Base-by-base conservation (phyloP, 2,888 invertebrate species). In the Mythimna lalbum region DNA sequence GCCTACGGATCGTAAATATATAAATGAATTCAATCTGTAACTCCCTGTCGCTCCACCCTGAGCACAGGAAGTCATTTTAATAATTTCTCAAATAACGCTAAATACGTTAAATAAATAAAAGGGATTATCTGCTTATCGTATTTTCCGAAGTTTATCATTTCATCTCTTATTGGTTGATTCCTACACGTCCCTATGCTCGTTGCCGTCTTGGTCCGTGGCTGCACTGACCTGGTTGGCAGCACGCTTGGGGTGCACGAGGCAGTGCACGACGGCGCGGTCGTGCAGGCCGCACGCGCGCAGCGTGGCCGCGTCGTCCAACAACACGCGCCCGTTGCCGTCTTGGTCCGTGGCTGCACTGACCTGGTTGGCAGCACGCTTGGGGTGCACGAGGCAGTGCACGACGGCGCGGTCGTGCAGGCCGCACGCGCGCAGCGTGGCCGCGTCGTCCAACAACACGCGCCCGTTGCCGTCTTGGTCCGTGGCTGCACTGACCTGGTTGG, bases 211-310 rank as follows among this genome's bases (percentile, higher is more conserved):
- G 12, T 52, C 23, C 61, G 49, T 47, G 1, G 23, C 23, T 6
- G 61, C 27, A 21, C 76, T 60, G 10, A 80, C 80, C 69, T 80
- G 80, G 31, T 53, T 73, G 19, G 21, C 62, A 52, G 80, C 39
- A 23, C 80, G 76, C 33, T 90, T 89, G 49, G 97, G 97, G 85
- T 97, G 97, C 71, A 98, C 97, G 70, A 98, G 97, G 91, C 99
- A 99, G 92, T 99, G 99, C 56, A 99, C 98, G 0, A 99, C 98
- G 90, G 98, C 98, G 89, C 98, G 98, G 91, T 99, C 97, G 89
- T 97, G 97, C 62, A 99, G 96, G 21, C 99, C 99, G 92, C 97
- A 98, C 43, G 97, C 97, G 81, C 97, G 97, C 77, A 99, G 94
- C 3, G 99, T 98, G 80, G 97, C 97, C 63, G 96, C 96, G 86